Evolutionary conservation across 1,140 invertebrate genomes (phyloP).

Genomic region (Drosophila lini): DNA sequence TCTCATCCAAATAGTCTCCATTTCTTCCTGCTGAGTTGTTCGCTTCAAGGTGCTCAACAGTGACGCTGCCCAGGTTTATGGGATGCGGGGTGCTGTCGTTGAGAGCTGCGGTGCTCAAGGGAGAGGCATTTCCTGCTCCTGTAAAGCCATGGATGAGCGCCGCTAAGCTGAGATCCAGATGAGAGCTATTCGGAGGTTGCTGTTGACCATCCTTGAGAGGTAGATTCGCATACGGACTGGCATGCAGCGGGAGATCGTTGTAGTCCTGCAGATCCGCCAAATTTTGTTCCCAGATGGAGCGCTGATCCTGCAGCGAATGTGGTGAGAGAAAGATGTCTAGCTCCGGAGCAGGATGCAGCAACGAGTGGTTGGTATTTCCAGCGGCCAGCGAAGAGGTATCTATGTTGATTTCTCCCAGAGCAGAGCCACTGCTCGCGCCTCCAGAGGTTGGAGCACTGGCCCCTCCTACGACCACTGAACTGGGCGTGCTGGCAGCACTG

Average conservation of each 20-base stretch:
- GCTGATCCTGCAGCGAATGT: constrained; percentile 69
- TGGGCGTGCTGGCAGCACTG: constrained; percentile 20
- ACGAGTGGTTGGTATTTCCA: constrained; percentile 42
- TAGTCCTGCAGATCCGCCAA: constrained; percentile 80
- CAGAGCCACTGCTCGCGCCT: constrained; percentile 11
- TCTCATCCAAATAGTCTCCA: constrained; percentile 38
- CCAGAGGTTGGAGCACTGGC: constrained; percentile 22
- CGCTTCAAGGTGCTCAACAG: constrained; percentile 33
- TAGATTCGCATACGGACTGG: constrained; percentile 72
- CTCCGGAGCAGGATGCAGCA: constrained; percentile 39
- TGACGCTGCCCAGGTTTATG: constrained; percentile 48
- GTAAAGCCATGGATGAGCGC: constrained; percentile 64
- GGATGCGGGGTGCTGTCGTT: constrained; percentile 80
- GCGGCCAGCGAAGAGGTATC: constrained; percentile 36
- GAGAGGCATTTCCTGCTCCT: constrained; percentile 24
- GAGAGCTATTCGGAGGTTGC: constrained; percentile 57
- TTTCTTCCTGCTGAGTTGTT: constrained; percentile 46
- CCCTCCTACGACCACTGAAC: constrained; percentile 15
- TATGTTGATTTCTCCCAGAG: constrained; percentile 56
- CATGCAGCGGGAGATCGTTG: constrained; percentile 67
- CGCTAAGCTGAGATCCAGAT: constrained; percentile 68
- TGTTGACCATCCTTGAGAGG: constrained; percentile 80
- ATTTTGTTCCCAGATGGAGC: constrained; percentile 82
- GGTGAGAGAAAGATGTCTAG: constrained; percentile 73
- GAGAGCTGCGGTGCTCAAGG: constrained; percentile 45